Base-by-base conservation (phyloP, 2,888 invertebrate species). In the Hemicrepidius hirtus region DNA sequence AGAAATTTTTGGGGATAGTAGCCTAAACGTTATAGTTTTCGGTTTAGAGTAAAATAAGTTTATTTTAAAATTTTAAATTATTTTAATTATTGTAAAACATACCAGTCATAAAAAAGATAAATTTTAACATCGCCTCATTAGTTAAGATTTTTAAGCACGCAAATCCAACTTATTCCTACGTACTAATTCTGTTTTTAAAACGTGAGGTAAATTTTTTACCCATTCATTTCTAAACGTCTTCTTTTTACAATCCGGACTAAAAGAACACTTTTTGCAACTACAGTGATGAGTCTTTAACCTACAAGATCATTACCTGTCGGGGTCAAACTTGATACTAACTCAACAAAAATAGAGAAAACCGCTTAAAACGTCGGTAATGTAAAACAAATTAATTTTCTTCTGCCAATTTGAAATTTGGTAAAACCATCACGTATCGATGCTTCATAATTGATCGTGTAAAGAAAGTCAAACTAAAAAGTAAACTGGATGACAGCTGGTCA, bases 351-450 rank as follows among this genome's bases (percentile, higher is more conserved):
- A 55, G 28, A 28, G 28, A 55, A 55, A 28, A 13, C 16, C 24
- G 44, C 18, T 44, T 13, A 44, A 49, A 49, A 49, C 6, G 24
- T 35, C 12, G 37, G 57, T 57, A 57, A 57, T 16, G 20, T 57
- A 10, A 57, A 57, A 37, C 35, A 57, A 57, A 57, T 37, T 57
- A 57, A 57, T 57, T 57, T 40, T n/a, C 7, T 32, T 32, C 32
- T 32, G 13, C 40, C 57, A 35, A 13, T 37, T 10, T n/a, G 18
- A 57, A 49, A 21, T 21, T 57, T 57, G 35, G 57, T 37, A 57
- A 57, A 57, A 57, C 37, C 6, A 9, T 57, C 57, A 57, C 57
- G 57, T 57, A 32, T 16, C 10, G 10, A 57, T 7, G n/a, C 18
- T 35, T 57, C 13, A n/a, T 57, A 57, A 57, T 57, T 57, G 20